Evolutionary conservation across 2,888 invertebrate species (phyloP).

Genomic region (Epinotia nisella): DNA sequence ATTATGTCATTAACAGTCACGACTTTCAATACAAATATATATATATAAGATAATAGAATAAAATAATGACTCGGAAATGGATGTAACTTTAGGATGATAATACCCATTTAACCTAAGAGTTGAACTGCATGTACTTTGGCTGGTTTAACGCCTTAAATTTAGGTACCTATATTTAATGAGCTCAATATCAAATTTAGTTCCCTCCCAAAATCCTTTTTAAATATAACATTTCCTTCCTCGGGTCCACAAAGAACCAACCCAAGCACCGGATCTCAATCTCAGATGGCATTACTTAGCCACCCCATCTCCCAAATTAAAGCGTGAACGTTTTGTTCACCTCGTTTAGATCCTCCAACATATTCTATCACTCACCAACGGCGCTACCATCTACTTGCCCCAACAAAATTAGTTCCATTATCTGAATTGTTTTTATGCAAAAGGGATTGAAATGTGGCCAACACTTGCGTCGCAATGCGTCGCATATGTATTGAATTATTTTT

Average conservation of each 20-base stretch:
- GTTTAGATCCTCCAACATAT: conserved; percentile 53
- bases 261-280: conserved; percentile 31
- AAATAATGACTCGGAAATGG: too few species aligned
- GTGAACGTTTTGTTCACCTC: conserved; percentile 58
- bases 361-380: neutral
- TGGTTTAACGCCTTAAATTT: neutral
- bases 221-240: neutral
- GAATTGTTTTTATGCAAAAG: neutral
- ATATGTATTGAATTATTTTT: neutral
- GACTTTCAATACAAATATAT: too few species aligned
- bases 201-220: neutral
- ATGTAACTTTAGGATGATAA: too few species aligned
- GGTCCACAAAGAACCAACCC: neutral
- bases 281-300: conserved; percentile 38
- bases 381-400: conserved; percentile 2
- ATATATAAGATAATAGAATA: too few species aligned
- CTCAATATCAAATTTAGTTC: too few species aligned
- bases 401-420: neutral
- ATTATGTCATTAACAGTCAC: too few species aligned
- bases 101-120: too few species aligned
- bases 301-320: conserved; percentile 44
- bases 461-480: neutral
- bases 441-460: neutral
- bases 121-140: too few species aligned
- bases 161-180: too few species aligned